Percentiles rank a stretch among this genome's conserved stretches.
Conservation (phyloP, 2,797 vertebrate genomes). For the Anguilla obscura region DNA sequence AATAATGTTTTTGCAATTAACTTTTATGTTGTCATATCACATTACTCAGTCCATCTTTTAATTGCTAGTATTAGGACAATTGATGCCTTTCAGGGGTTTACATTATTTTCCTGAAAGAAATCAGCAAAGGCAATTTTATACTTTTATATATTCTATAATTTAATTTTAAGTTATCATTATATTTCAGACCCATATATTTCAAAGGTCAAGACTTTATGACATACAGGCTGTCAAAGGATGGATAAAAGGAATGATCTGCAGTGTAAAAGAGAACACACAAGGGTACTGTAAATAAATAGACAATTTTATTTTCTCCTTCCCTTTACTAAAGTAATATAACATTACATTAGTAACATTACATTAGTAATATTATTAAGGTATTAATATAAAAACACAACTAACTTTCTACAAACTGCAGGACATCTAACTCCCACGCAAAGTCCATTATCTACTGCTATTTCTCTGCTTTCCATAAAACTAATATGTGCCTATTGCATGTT, state of each 20-base stretch:
- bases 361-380: too few species aligned
- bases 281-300: background rate
- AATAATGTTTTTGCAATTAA: slow-evolving; percentile 12
- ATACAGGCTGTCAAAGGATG: background rate
- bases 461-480: background rate
- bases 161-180: background rate
- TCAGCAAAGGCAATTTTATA: background rate
- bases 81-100: background rate
- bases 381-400: too few species aligned
- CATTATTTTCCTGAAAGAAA: background rate
- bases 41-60: background rate
- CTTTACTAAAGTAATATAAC: background rate
- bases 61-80: background rate
- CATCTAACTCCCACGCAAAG: background rate
- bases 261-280: background rate
- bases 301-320: background rate
- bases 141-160: background rate
- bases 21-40: slow-evolving; percentile 10
- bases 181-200: background rate
- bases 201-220: background rate
- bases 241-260: background rate
- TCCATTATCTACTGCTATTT: background rate
- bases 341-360: too few species aligned
- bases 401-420: too few species aligned
- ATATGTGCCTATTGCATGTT: too few species aligned